These are phyloP conservation scores for Mycetomoellerius zeteki DNA, from an alignment of 1,140 invertebrate genomes.

Conservation along the genomic window DNA sequence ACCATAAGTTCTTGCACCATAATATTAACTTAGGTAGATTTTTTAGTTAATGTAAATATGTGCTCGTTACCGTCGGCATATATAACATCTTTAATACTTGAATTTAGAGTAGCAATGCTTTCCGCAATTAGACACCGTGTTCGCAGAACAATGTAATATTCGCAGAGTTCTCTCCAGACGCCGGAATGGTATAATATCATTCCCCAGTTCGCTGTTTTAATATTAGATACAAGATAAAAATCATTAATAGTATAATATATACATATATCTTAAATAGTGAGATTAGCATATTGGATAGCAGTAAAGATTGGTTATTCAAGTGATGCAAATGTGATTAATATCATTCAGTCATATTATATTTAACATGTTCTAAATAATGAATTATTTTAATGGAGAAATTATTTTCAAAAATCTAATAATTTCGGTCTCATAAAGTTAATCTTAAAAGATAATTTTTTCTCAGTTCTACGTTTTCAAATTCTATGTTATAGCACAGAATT, in stretches of 20 bases:
- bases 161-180: not conserved
- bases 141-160: slow-evolving; percentile 32
- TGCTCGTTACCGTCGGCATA: slow-evolving; percentile 25
- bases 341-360: not conserved
- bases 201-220: not conserved
- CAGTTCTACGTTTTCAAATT: not conserved
- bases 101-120: slow-evolving; percentile 46
- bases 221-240: slow-evolving; percentile 6
- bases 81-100: slow-evolving; percentile 44
- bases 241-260: slow-evolving; percentile 4
- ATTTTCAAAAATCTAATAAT: not conserved
- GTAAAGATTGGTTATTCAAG: not conserved
- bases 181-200: slow-evolving; percentile 15
- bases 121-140: slow-evolving; percentile 33
- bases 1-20: slow-evolving; percentile 30
- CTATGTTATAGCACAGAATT: not conserved
- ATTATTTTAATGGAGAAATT: not conserved
- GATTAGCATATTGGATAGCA: not conserved
- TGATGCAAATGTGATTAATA: not conserved
- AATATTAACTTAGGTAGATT: slow-evolving; percentile 30
- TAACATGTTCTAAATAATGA: not conserved
- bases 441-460: not conserved
- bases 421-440: not conserved
- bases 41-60: slow-evolving; percentile 40
- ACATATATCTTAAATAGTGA: not conserved